Evolutionary conservation across 2,888 invertebrate genomes (phyloP).

Genomic region (Lamellibrachia satsuma): DNA sequence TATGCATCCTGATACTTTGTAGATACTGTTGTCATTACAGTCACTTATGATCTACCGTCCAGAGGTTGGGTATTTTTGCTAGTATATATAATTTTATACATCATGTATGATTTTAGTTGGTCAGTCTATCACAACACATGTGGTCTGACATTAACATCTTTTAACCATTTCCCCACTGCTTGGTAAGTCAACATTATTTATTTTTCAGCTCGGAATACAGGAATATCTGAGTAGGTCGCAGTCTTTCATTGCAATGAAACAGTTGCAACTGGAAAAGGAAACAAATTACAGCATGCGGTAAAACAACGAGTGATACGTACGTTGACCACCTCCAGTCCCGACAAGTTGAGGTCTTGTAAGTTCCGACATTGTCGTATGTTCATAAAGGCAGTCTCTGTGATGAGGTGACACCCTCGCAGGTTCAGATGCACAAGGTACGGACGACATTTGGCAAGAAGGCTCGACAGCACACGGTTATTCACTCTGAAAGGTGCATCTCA

Average conservation of each 20-base stretch:
- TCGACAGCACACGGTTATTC: conserved; percentile 59
- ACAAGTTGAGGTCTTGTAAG: conserved; percentile 65
- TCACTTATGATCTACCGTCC: no score
- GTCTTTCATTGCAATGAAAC: not conserved
- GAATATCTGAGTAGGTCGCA: not conserved
- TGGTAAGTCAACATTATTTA: no score
- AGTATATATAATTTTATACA: no score
- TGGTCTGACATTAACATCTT: no score
- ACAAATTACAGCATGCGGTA: not conserved
- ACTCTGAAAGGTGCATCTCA: conserved; percentile 47
- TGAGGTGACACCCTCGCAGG: conserved; percentile 55
- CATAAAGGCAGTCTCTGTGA: conserved; percentile 54
- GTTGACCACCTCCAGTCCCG: conserved; percentile 59
- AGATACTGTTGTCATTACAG: no score
- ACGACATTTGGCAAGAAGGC: conserved; percentile 60
- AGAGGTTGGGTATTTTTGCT: no score
- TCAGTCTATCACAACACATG: no score
- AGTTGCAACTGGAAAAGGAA: no score
- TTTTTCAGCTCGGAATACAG: no score
- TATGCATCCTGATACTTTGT: no score
- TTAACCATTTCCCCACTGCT: no score
- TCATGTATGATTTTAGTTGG: no score
- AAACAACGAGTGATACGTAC: conserved; percentile 50
- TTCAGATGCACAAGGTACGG: conserved; percentile 65
- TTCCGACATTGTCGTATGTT: conserved; percentile 63